Evolutionary conservation across 2,797 vertebrate genomes (phyloP), one percentile per base, ranked within the genome.

Genomic region (Paguma larvata): DNA sequence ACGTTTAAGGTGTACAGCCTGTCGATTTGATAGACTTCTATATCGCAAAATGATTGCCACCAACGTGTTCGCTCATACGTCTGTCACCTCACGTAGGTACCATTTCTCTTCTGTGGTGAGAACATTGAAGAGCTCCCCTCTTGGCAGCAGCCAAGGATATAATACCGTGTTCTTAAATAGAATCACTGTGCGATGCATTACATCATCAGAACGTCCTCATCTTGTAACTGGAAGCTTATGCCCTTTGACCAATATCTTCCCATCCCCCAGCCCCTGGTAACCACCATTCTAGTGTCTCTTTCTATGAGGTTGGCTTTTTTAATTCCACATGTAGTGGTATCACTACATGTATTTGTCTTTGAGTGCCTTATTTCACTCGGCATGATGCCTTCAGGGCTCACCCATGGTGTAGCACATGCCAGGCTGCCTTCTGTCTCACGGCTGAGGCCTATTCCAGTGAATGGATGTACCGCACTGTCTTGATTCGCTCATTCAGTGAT

Each of bases 351-450:
- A 62, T 78, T 90, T 68, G n/a, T 41, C 79, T 85, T 67, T 62
- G 23, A 83, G 75, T 67, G 73, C 59, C 38, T 92, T 32, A 56
- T 48, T n/a, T 56, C 89, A 70, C 23, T 30, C 56, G 67, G 67
- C 30, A 25, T 4, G 46, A 27, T 75, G 38, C 48, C 12, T 23
- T 59, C 67, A n/a, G 27, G 23, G 3, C 46, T 65, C 59, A 67
- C 30, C 41, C 41, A 41, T 2, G 38, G 56, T 67, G 65, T 38
- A 13, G 48, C 38, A 87, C 67, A 46, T 10, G 78, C 38, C 67
- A 83, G n/a, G 18, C 79, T 32, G 32, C 30, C 56, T 63, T 73
- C 30, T 87, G 87, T 92, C 59, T 92, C 32, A 19, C 48, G 48
- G 34, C 5, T 34, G 11, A 27, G 25, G 67, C 30, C 32, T 48